Conservation (phyloP, 2,888 invertebrate genomes). For the Monochamus alternatus region DNA sequence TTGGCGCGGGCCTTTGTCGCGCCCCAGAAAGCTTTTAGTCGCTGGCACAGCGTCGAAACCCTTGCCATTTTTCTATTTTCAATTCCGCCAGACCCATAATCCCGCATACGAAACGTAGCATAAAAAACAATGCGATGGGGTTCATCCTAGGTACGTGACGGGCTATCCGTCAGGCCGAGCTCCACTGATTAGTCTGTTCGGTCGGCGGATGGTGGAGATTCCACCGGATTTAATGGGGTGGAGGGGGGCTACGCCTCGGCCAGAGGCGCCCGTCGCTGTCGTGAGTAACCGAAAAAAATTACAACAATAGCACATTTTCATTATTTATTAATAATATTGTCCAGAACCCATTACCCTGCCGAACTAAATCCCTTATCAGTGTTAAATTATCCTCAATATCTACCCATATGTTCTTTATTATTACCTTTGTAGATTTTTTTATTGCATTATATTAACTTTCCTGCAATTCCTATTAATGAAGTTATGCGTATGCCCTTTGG, state of each 20-base stretch:
- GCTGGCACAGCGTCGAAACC: conserved; percentile 30
- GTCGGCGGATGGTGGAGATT: conserved; percentile 38
- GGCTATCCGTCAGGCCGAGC: conserved; percentile 42
- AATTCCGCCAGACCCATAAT: conserved; percentile 29
- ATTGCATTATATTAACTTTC: too few relatives aligned
- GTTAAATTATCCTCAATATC: too few relatives aligned
- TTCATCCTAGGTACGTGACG: conserved; percentile 34
- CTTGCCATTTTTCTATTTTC: conserved; percentile 30
- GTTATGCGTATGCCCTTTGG: too few relatives aligned
- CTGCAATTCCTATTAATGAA: too few relatives aligned
- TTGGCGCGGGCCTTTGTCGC: conserved; percentile 26
- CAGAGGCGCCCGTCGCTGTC: background rate
- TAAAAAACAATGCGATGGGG: conserved; percentile 35
- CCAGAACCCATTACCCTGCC: too few relatives aligned
- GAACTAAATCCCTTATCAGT: too few relatives aligned
- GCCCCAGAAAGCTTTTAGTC: conserved; percentile 26
- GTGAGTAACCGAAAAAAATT: too few relatives aligned
- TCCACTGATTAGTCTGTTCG: conserved; percentile 46
- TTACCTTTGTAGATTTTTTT: too few relatives aligned
- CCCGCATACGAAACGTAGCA: conserved; percentile 27
- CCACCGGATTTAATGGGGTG: conserved; percentile 37
- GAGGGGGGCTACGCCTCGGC: background rate
- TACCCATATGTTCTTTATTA: too few relatives aligned
- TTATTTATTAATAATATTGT: too few relatives aligned
- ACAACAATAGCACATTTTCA: too few relatives aligned